These are phyloP conservation scores for Ceyx melanurus DNA, from an alignment of 2,113 vertebrate species.

Conservation along the genomic window DNA sequence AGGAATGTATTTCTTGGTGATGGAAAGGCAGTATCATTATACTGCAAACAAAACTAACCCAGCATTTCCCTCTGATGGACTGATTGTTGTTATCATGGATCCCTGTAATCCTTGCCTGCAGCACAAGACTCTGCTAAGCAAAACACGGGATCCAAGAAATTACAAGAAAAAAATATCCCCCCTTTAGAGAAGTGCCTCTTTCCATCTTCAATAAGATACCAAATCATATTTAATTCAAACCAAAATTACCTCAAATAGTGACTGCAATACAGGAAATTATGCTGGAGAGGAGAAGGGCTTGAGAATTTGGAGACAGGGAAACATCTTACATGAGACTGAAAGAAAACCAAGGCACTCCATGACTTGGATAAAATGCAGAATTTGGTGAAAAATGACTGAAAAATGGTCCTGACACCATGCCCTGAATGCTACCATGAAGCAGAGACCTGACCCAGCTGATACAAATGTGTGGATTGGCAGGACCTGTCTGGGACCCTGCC, in stretches of 20 bases:
- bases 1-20: neutral
- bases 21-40: neutral
- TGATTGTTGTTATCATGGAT: neutral
- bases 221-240: neutral
- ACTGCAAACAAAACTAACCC: neutral
- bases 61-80: neutral
- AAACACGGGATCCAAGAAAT: neutral
- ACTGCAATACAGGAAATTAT: neutral
- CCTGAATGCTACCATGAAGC: neutral
- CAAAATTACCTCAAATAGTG: neutral
- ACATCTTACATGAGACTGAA: neutral
- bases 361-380: neutral
- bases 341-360: neutral
- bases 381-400: neutral
- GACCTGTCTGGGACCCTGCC: neutral
- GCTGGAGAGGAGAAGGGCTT: neutral
- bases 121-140: neutral
- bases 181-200: neutral
- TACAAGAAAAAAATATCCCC: neutral
- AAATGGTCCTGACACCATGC: neutral
- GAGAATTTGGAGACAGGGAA: neutral
- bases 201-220: neutral
- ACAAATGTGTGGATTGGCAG: rapidly evolving
- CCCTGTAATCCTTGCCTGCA: neutral
- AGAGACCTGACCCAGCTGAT: neutral